These are phyloP conservation scores for Pontoporia blainvillei DNA, from an alignment of 2,113 vertebrate genomes.

Conservation along the genomic window DNA sequence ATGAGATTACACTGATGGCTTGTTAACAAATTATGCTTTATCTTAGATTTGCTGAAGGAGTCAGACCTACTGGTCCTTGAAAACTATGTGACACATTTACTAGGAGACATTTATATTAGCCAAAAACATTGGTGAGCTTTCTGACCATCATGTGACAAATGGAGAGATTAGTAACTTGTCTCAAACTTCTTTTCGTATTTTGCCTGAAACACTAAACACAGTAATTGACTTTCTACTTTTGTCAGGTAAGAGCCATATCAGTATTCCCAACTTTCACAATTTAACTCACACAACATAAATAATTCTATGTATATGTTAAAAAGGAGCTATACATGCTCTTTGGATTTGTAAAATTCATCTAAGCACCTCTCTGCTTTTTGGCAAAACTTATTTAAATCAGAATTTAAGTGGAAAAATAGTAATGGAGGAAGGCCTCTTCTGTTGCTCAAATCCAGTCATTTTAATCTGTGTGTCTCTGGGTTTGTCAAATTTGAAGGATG, in stretches of 20 bases:
- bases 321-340: not conserved
- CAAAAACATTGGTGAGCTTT: not conserved
- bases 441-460: not conserved
- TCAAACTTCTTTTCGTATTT: not conserved
- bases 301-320: not conserved
- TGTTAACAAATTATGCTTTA: not conserved
- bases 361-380: not conserved
- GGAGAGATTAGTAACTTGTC: not conserved
- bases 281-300: not conserved
- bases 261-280: not conserved
- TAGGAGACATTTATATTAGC: constrained; percentile 6
- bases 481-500: not conserved
- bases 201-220: not conserved
- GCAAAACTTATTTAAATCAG: not conserved
- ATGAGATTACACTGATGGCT: not conserved
- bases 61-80: not conserved
- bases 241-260: not conserved
- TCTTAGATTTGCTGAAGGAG: not conserved
- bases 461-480: not conserved
- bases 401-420: not conserved
- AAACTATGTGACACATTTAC: not conserved
- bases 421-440: not conserved
- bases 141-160: not conserved
- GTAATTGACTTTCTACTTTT: not conserved
- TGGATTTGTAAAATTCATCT: not conserved